These are phyloP conservation scores for Leptocoma aspasia DNA, from an alignment of 2,113 vertebrate genomes.

Conservation along the genomic window DNA sequence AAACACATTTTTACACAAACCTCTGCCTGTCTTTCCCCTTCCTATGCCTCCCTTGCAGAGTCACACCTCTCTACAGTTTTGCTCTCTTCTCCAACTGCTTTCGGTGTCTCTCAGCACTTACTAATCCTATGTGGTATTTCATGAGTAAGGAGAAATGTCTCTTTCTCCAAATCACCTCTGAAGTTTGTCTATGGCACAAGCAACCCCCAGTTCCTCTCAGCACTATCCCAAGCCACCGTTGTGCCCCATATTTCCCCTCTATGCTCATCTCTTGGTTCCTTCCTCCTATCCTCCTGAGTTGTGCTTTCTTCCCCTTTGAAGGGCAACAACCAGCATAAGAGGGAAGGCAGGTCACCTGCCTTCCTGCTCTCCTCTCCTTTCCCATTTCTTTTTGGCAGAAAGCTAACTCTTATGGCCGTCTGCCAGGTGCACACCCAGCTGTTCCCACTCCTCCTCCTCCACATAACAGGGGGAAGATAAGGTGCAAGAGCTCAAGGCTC, in stretches of 20 bases:
- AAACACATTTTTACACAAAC: not conserved
- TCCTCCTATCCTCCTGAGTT: rapidly evolving
- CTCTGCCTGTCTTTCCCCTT: not conserved
- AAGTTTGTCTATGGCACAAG: not conserved
- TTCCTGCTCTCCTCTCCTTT: not conserved
- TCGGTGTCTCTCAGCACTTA: not conserved
- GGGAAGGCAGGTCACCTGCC: not conserved
- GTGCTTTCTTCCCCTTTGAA: not conserved
- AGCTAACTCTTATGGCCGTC: not conserved
- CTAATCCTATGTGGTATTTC: not conserved
- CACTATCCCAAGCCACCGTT: not conserved
- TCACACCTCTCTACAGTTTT: not conserved
- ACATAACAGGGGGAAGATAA: not conserved
- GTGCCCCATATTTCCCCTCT: not conserved
- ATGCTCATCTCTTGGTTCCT: not conserved
- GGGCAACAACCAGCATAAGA: not conserved
- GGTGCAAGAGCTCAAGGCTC: not conserved
- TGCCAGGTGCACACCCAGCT: not conserved
- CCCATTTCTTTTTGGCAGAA: not conserved
- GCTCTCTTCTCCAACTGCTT: not conserved
- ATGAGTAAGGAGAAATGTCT: not conserved
- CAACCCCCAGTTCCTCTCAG: not conserved
- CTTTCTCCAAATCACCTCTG: not conserved
- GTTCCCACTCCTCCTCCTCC: not conserved
- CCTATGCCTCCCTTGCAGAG: not conserved